Evolutionary conservation across 2,888 invertebrate species (phyloP).

Genomic region (Drosophila paramelanica): DNA sequence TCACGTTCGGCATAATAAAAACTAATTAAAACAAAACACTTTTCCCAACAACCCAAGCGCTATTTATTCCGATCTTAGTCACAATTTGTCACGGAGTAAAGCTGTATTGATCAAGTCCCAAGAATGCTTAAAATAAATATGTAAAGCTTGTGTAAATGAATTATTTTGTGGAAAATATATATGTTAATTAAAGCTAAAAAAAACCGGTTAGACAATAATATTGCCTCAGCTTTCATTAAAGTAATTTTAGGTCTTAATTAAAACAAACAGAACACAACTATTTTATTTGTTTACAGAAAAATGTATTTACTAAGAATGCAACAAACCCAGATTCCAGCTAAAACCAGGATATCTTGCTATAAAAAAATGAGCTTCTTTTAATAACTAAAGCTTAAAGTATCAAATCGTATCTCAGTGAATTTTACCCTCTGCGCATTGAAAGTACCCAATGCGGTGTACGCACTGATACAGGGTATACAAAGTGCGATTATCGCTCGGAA

Average conservation of each 20-base stretch:
- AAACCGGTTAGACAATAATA: background rate
- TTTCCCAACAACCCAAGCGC: background rate
- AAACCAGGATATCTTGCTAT: no score
- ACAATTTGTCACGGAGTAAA: background rate
- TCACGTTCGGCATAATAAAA: conserved; percentile 34
- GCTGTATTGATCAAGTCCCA: background rate
- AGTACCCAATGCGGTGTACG: background rate
- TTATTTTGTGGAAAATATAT: no score
- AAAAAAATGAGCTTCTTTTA: no score
- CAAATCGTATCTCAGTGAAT: background rate
- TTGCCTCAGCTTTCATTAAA: no score
- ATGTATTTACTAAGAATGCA: no score
- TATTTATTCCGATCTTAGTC: background rate
- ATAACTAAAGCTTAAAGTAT: background rate
- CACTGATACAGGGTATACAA: conserved; percentile 36
- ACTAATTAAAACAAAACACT: background rate
- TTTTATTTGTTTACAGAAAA: background rate
- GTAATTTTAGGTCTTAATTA: no score
- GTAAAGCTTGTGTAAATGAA: background rate
- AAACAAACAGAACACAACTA: no score
- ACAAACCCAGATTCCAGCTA: no score
- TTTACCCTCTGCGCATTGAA: background rate
- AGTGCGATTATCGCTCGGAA: conserved; percentile 26
- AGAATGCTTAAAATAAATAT: background rate
- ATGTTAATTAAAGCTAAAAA: no score